Conservation (phyloP, 1,140 invertebrate genomes). For the Drosophila eugracilis region DNA sequence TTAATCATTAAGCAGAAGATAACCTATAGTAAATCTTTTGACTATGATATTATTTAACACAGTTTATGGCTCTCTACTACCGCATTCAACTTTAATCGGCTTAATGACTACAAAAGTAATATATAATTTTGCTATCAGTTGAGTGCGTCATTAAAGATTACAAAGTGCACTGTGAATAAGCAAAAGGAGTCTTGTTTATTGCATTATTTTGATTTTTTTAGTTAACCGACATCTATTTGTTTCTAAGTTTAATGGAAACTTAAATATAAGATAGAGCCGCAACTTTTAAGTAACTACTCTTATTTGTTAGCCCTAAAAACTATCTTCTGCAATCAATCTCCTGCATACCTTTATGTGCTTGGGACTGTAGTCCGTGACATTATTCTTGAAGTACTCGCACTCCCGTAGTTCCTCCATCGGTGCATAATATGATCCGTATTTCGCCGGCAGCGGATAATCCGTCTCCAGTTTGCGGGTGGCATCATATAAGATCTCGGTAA, state of each 20-base stretch:
- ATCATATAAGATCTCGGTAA: slow-evolving; percentile 80
- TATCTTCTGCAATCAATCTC: not conserved
- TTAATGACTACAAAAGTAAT: not conserved
- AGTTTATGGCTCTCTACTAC: not conserved
- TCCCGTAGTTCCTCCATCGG: slow-evolving; percentile 82
- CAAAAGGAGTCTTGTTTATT: not conserved
- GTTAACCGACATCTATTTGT: no score
- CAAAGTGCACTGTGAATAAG: not conserved
- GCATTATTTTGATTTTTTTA: no score
- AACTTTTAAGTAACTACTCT: not conserved
- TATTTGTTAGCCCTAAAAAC: not conserved
- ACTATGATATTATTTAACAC: not conserved
- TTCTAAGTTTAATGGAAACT: no score
- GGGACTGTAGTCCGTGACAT: slow-evolving; percentile 81
- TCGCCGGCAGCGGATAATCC: slow-evolving; percentile 69
- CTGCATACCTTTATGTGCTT: slow-evolving; percentile 77
- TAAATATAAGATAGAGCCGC: not conserved
- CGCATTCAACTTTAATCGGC: not conserved
- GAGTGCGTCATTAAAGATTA: slow-evolving; percentile 1
- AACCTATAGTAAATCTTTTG: no score
- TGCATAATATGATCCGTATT: slow-evolving; percentile 69
- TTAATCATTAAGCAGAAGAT: no score
- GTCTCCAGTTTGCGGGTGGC: slow-evolving; percentile 78
- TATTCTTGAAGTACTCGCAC: slow-evolving; percentile 84
- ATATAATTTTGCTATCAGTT: not conserved